phyloP scores from a whole-genome alignment of 1,140 invertebrate genomes.

The Microplitis mediator region DNA sequence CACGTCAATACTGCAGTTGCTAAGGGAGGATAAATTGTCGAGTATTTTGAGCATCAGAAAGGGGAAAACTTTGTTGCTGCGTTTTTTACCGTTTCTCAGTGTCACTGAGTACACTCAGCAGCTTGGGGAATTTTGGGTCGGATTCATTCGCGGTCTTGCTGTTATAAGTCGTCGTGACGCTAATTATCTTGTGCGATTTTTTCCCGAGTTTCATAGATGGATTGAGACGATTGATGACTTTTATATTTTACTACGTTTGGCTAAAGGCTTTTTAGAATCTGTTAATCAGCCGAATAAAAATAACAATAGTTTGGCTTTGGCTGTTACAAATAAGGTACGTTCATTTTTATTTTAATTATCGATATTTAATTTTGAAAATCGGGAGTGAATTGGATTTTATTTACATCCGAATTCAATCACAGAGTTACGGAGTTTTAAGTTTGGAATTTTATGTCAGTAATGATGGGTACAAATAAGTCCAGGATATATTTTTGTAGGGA shows the following conservation, averaged over 20 bases:
- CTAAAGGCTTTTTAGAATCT: constrained; percentile 49
- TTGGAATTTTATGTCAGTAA: too few species aligned
- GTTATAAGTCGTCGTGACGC: constrained; percentile 64
- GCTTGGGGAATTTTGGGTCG: constrained; percentile 62
- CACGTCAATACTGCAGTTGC: constrained; percentile 50
- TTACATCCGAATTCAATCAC: too few species aligned
- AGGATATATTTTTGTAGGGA: too few species aligned
- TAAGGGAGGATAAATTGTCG: constrained; percentile 70
- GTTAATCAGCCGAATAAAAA: constrained; percentile 47
- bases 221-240: constrained; percentile 45
- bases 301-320: constrained; percentile 52
- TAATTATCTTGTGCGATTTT: constrained; percentile 58
- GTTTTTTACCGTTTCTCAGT: constrained; percentile 64
- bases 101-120: constrained; percentile 56
- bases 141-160: constrained; percentile 61
- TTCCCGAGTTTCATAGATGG: constrained; percentile 64
- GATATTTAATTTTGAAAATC: not conserved
- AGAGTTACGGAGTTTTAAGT: too few species aligned
- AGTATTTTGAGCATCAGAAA: constrained; percentile 75
- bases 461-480: too few species aligned
- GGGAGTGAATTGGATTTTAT: too few species aligned
- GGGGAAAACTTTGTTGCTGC: constrained; percentile 69
- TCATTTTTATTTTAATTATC: not conserved
- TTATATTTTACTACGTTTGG: constrained; percentile 39
- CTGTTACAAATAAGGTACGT: constrained; percentile 55